Base-by-base conservation (phyloP, 2,888 invertebrate species). In the Mesorhabditis spiculigera region DNA sequence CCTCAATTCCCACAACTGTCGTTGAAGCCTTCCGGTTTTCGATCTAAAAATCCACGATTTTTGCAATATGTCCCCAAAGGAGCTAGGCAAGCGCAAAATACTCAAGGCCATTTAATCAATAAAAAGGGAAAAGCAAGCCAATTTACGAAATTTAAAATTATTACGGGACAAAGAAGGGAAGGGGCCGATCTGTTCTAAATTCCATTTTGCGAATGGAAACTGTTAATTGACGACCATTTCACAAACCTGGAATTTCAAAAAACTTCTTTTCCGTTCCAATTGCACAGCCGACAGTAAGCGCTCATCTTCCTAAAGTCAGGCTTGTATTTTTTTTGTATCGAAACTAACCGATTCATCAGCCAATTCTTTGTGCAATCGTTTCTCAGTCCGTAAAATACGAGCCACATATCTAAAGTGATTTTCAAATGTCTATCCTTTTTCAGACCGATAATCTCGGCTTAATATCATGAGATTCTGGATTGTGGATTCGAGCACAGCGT, bases 361-460 rank as follows among this genome's bases (percentile, higher is more conserved):
- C 10, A 75, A 28, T 66, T 82, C 79, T 68, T 82, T 95, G 0
- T 95, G 88, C 68, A 90, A 87, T 86, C 91, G 92, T 88, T 95
- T 95, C 86, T 97, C 96, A 70, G 91, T 90, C 0, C 92, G 91
- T 67, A 97, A 89, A 45, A 93, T 92, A 78, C 91, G 91, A 43
- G 95, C 92, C 0, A 97, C 93, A 86, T 94, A 94, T 84, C 58
- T 50, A n/a, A 50, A 50, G 10, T 10, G 8, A 13, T 50, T 50
- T 50, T 50, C n/a, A 13, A 50, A 50, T 13, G 58, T 50, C n/a
- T 50, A n/a, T 13, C 10, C n/a, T 50, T 50, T 1, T 13, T 13
- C 58, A 50, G n/a, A 50, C 58, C 96, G 90, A 88, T 95, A 95
- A 87, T 96, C 95, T 69, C 92, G 90, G 0, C 96, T 96, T 82